Evolutionary conservation across 2,888 invertebrate genomes (phyloP).

Genomic region (Podabrus alpinus): DNA sequence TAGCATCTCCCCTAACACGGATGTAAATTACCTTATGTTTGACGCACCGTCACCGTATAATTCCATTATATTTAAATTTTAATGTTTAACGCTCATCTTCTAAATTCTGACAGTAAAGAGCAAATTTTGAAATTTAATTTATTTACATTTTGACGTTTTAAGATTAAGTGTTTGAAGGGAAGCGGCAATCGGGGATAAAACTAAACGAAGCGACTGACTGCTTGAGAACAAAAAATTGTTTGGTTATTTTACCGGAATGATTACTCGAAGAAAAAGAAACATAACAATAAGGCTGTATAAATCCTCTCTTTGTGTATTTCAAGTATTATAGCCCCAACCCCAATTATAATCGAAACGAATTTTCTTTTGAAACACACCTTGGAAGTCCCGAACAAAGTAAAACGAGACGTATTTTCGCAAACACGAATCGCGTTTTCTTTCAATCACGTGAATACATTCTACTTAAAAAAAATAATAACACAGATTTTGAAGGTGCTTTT

Average conservation of each 20-base stretch:
- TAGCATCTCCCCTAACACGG: conserved; percentile 9
- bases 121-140: background rate
- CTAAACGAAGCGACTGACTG: background rate
- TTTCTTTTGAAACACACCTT: background rate
- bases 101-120: background rate
- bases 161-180: background rate
- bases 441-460: background rate
- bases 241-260: background rate
- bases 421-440: background rate
- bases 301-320: background rate
- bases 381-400: background rate
- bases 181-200: background rate
- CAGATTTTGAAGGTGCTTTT: background rate
- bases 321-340: background rate
- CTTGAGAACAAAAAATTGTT: background rate
- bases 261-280: background rate
- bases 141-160: background rate
- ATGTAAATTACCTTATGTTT: conserved; percentile 14
- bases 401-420: background rate
- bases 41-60: background rate
- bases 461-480: background rate
- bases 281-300: background rate
- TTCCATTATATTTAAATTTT: background rate
- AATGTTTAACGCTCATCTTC: background rate
- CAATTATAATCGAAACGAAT: background rate